phyloP scores from a whole-genome alignment of 2,113 vertebrate species.

The Carollia perspicillata region DNA sequence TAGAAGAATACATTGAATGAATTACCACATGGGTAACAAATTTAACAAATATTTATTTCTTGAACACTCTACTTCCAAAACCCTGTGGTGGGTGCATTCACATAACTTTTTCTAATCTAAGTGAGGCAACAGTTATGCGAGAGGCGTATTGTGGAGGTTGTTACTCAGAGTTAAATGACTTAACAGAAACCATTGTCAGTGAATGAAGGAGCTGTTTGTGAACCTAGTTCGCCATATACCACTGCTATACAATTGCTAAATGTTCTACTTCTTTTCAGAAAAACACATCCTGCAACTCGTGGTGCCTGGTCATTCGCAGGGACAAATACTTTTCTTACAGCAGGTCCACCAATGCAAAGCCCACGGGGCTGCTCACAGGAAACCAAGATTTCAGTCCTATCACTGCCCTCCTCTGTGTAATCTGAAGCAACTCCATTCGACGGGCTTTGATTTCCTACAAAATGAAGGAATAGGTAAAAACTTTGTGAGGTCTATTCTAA shows the following conservation, averaged over 20 bases:
- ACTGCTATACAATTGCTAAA: not conserved
- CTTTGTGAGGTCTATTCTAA: not conserved
- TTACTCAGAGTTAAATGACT: not conserved
- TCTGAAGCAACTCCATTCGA: not conserved
- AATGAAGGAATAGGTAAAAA: not conserved
- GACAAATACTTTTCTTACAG: not conserved
- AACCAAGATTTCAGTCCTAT: not conserved
- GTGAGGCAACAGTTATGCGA: not conserved
- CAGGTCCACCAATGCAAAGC: not conserved
- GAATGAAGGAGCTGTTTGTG: not conserved
- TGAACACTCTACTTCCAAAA: not conserved
- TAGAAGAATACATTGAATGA: not conserved
- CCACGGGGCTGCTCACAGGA: not conserved
- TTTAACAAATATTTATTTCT: slow-evolving; percentile 19
- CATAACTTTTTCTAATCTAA: not conserved
- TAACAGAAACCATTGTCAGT: not conserved
- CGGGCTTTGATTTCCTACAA: not conserved
- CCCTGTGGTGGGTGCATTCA: not conserved
- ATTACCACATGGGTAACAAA: not conserved
- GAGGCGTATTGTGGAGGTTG: not conserved
- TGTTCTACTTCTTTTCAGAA: not conserved
- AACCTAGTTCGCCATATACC: not conserved
- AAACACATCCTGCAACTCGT: not conserved
- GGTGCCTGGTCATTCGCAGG: not conserved
- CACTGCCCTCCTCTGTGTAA: not conserved